Conservation (phyloP, 2,113 vertebrate genomes). For the Gadus chalcogrammus region DNA sequence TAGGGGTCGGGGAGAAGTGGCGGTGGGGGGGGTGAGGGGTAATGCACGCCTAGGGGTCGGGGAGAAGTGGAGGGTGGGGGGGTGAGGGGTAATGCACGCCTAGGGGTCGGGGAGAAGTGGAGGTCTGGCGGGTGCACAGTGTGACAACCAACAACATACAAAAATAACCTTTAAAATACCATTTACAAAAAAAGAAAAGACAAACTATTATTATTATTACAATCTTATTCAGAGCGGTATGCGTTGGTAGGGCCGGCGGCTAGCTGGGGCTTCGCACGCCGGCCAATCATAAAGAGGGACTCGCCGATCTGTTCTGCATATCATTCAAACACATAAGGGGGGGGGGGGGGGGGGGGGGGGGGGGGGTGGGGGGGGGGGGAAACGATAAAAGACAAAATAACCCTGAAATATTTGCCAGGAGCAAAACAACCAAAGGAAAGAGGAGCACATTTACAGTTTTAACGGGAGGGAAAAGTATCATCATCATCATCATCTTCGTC, state of each 20-base stretch:
- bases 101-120: too few relatives aligned
- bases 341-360: too few relatives aligned
- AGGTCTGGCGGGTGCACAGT: constrained; percentile 2
- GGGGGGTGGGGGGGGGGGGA: too few relatives aligned
- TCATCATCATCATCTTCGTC: background rate
- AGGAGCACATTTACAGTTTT: constrained; percentile 92
- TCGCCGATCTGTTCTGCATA: constrained; percentile 41
- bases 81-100: too few relatives aligned
- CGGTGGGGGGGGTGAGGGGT: too few relatives aligned
- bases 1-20: too few relatives aligned
- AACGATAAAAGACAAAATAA: constrained; percentile 20
- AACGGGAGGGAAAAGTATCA: constrained; percentile 68
- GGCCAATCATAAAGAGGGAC: constrained; percentile 40
- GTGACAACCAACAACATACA: constrained; percentile 88
- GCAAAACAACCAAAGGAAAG: constrained; percentile 70
- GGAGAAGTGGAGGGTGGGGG: too few relatives aligned
- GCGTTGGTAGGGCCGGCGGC: constrained; percentile 76
- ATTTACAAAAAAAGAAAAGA: constrained; percentile 89
- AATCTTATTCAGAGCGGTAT: constrained; percentile 80
- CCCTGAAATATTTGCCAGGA: constrained; percentile 87
- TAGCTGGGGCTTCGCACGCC: constrained; percentile 64
- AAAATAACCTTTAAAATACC: constrained; percentile 99
- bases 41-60: too few relatives aligned
- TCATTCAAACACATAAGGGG: constrained; percentile 40
- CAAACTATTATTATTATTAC: constrained; percentile 73